Percentiles rank a stretch among this genome's conserved stretches.
Evolutionary conservation across 1,140 invertebrate genomes (phyloP).

Genomic region (Scaptomyza pallida): DNA sequence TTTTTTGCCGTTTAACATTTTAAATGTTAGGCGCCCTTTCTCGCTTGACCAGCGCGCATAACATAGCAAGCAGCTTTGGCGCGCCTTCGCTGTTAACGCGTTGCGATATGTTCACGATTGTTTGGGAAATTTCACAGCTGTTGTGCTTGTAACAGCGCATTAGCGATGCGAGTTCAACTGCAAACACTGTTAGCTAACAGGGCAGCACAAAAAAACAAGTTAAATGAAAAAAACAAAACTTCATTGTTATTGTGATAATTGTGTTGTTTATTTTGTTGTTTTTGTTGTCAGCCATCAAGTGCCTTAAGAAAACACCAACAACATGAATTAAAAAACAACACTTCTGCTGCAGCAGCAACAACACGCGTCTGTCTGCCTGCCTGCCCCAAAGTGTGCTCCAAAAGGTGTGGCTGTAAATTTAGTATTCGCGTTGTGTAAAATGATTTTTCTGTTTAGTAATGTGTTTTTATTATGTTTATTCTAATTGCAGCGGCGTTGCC

Average conservation of each 20-base stretch:
- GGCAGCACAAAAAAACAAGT: conserved; percentile 20
- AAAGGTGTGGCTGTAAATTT: conserved; percentile 36
- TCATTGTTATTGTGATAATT: conserved; percentile 40
- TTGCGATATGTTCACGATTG: conserved; percentile 25
- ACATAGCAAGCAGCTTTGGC: conserved; percentile 40
- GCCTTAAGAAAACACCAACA: neutral
- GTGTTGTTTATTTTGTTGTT: conserved; percentile 1
- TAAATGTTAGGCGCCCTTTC: neutral
- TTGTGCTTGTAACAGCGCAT: conserved; percentile 25
- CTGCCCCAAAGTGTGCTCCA: neutral
- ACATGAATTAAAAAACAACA: conserved; percentile 19
- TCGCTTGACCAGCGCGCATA: neutral
- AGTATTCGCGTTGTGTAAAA: neutral
- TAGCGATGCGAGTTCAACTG: conserved; percentile 33
- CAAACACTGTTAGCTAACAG: conserved; percentile 47
- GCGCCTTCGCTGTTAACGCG: conserved; percentile 14
- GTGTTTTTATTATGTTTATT: conserved; percentile 5
- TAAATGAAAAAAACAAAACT: conserved; percentile 2
- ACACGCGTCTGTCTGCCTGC: conserved; percentile 7
- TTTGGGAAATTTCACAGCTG: conserved; percentile 57
- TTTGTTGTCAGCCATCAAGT: neutral
- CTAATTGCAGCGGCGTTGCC: conserved; percentile 87
- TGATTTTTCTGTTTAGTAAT: conserved; percentile 6
- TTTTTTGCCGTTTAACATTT: conserved; percentile 15
- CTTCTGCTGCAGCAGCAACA: conserved; percentile 15